Conservation (phyloP, 1,140 invertebrate species). For the Myzus persicae region DNA sequence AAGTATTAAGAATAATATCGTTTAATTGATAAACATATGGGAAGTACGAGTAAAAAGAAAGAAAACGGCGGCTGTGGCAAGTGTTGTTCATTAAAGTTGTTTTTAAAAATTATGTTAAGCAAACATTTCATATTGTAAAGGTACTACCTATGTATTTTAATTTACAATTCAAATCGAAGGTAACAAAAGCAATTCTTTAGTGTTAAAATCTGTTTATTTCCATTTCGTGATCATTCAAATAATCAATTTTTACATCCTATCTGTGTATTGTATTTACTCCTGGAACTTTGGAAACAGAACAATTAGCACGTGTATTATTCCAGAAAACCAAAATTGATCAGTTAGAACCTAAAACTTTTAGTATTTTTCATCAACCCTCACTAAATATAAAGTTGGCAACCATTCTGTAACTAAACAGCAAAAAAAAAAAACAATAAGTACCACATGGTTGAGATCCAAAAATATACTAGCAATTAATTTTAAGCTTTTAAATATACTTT, state of each 20-base stretch:
- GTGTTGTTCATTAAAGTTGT: no score
- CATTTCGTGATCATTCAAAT: background rate
- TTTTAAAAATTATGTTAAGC: no score
- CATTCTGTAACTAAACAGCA: background rate
- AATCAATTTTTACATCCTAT: background rate
- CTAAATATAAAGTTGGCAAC: conserved; percentile 9
- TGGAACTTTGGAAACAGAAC: background rate
- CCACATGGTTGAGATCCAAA: conserved; percentile 2
- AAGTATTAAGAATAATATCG: no score
- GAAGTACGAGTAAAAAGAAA: no score
- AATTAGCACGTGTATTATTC: background rate
- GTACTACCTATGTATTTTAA: no score
- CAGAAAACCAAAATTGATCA: background rate
- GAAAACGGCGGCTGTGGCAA: no score
- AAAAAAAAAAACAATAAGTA: background rate
- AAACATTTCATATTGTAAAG: no score
- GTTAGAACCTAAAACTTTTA: background rate
- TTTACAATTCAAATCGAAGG: background rate
- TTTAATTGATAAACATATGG: no score
- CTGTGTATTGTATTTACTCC: background rate
- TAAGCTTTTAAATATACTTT: background rate
- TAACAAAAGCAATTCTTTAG: background rate
- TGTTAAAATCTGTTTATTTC: background rate
- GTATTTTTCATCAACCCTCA: background rate
- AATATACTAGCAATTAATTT: conserved; percentile 18